Evolutionary conservation across 1,140 invertebrate species (phyloP), one percentile per base, ranked within the genome.

Genomic region (Cotesia glomerata): DNA sequence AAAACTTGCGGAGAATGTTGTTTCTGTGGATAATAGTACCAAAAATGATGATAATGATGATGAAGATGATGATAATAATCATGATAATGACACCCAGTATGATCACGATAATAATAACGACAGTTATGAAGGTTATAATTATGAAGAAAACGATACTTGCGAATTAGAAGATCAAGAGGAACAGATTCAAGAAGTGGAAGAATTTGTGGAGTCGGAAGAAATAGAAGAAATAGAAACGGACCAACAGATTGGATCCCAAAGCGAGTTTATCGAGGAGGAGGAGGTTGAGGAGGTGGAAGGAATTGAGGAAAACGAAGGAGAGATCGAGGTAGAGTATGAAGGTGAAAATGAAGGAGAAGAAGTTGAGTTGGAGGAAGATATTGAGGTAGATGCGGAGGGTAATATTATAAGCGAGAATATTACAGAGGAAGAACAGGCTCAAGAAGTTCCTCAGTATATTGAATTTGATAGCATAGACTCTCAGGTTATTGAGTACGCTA

Each of bases 1-100:
- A 63, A 83, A 79, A 54, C 36, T 84, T 3, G 75, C 77, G 0
- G 69, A 59, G n/a, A 76, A 79, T 5, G 35, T 36, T 5, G 2
- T 36, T 0, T 18, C 51, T 16, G 11, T 62, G 26, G 26, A 36
- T 0, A 16, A 51, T 3, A 7, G 26, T 49, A 8, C 45, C 0
- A 5, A 61, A 11, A 8, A 34, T 34, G 5, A 61, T 8, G n/a
- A 66, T 26, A 16, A 49, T 14, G 13, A 34, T 36, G 72, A 36
- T 2, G 36, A 64, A 3, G n/a, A 64, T 45, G 3, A 64, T 16
- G n/a, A 59, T 26, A 5, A 34, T 32, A 8, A 59, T 8, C 13
- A 51, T 26, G 45, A 49, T 32, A 14, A 34, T 54, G 72, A 39
- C 0, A 51, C n/a, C n/a, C n/a, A n/a, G n/a, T n/a, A 49, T 34